Conservation (phyloP, 2,797 vertebrate genomes). For the Cynopterus sphinx region DNA sequence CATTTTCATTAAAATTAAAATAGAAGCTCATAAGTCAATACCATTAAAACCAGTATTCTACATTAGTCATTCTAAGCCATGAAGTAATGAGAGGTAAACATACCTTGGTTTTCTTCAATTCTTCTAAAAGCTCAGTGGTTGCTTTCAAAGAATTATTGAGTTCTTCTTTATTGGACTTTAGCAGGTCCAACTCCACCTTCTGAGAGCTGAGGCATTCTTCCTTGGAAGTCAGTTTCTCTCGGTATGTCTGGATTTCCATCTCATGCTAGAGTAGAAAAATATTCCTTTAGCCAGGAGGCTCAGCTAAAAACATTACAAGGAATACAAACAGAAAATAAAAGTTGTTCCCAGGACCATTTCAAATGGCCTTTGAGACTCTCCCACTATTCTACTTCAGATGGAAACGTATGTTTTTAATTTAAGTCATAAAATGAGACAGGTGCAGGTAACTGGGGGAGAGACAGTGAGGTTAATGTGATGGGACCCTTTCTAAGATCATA, state of each 20-base stretch:
- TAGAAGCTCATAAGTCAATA: not conserved
- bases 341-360: not conserved
- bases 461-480: not conserved
- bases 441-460: not conserved
- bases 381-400: not conserved
- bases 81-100: not conserved
- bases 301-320: not conserved
- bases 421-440: not conserved
- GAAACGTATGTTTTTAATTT: not conserved
- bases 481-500: not conserved
- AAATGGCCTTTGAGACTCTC: not conserved
- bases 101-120: constrained; percentile 82
- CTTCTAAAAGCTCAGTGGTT: constrained; percentile 72
- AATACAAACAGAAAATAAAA: not conserved
- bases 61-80: not conserved
- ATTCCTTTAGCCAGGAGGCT: not conserved
- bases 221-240: constrained; percentile 72
- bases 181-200: constrained; percentile 78
- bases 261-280: constrained; percentile 77
- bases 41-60: not conserved
- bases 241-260: constrained; percentile 76
- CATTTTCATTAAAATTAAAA: not conserved
- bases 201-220: constrained; percentile 78
- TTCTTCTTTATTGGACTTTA: constrained; percentile 82
- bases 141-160: constrained; percentile 79